These are phyloP conservation scores for Cosmia pyralina DNA, from an alignment of 2,888 invertebrate species.

Conservation along the genomic window DNA sequence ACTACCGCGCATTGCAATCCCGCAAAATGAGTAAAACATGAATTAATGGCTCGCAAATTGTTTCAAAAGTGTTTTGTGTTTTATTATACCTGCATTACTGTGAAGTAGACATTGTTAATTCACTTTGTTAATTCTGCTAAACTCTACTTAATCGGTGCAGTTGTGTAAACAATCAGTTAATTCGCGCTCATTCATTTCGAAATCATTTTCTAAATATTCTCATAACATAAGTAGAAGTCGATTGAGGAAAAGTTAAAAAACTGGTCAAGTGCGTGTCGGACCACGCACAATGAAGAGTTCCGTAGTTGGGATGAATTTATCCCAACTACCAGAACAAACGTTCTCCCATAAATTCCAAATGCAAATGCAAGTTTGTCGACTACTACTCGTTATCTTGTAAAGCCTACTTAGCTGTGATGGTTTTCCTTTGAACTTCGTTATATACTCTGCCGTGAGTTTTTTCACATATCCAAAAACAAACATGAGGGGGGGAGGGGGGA, in stretches of 20 bases:
- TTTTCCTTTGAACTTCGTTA: too few relatives aligned
- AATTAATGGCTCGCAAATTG: slow-evolving; percentile 68
- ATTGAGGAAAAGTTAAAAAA: background rate
- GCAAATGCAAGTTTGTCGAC: too few relatives aligned
- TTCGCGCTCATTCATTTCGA: background rate
- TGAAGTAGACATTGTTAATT: slow-evolving; percentile 27
- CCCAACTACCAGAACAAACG: too few relatives aligned
- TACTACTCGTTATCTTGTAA: too few relatives aligned
- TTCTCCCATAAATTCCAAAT: too few relatives aligned
- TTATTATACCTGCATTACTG: slow-evolving; percentile 25
- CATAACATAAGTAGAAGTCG: background rate
- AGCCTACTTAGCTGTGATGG: too few relatives aligned
- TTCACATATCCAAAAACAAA: too few relatives aligned
- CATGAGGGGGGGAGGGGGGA: too few relatives aligned
- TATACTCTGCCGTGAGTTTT: too few relatives aligned
- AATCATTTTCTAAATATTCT: background rate
- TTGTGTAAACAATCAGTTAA: background rate
- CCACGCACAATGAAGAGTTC: too few relatives aligned
- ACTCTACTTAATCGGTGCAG: background rate
- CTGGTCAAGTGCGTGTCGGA: too few relatives aligned
- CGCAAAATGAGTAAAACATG: slow-evolving; percentile 65
- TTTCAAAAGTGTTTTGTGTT: slow-evolving; percentile 52
- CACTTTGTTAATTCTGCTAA: slow-evolving; percentile 11
- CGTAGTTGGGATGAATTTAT: too few relatives aligned
- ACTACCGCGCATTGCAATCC: slow-evolving; percentile 76